These are phyloP conservation scores for Ptychodera flava DNA, from an alignment of 35 echinoderm and acorn worm species.

Conservation along the genomic window DNA sequence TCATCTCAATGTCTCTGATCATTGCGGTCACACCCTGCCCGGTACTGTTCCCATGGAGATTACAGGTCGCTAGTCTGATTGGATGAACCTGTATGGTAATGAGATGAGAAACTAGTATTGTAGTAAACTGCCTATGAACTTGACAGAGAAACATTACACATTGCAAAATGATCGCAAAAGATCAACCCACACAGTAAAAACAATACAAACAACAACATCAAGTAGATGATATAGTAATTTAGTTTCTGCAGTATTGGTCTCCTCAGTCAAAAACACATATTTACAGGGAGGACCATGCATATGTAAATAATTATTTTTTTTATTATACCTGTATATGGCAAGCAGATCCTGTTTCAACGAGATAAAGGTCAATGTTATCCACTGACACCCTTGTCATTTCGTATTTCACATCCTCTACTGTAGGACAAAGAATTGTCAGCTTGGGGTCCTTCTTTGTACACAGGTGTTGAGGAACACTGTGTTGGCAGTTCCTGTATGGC, in stretches of 20 bases:
- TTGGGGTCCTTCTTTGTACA: slow-evolving; percentile 57
- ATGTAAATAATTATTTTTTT: not conserved
- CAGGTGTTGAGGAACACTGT: slow-evolving; percentile 51
- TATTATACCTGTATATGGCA: slow-evolving; percentile 49
- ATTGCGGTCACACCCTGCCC: slow-evolving; percentile 51
- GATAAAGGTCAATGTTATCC: slow-evolving; percentile 51
- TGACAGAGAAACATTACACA: too few species aligned
- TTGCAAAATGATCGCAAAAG: too few species aligned
- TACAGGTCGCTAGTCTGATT: slow-evolving; percentile 70
- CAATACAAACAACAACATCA: not conserved
- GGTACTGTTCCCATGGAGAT: slow-evolving; percentile 73
- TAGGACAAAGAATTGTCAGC: slow-evolving; percentile 60
- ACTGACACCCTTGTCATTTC: slow-evolving; percentile 67
- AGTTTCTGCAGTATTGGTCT: too few species aligned
- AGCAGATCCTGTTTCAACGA: slow-evolving; percentile 70
- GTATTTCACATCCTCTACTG: slow-evolving; percentile 82
- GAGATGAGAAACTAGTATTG: not conserved
- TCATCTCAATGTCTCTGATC: slow-evolving; percentile 55
- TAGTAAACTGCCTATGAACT: too few species aligned
- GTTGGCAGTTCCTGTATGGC: slow-evolving; percentile 55
- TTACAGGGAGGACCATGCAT: too few species aligned
- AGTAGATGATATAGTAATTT: too few species aligned
- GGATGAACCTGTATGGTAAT: not conserved
- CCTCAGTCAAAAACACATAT: too few species aligned
- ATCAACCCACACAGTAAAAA: slow-evolving; percentile 46